Evolutionary conservation across 2,888 invertebrate species (phyloP).

Genomic region (Ophion ventricosus): DNA sequence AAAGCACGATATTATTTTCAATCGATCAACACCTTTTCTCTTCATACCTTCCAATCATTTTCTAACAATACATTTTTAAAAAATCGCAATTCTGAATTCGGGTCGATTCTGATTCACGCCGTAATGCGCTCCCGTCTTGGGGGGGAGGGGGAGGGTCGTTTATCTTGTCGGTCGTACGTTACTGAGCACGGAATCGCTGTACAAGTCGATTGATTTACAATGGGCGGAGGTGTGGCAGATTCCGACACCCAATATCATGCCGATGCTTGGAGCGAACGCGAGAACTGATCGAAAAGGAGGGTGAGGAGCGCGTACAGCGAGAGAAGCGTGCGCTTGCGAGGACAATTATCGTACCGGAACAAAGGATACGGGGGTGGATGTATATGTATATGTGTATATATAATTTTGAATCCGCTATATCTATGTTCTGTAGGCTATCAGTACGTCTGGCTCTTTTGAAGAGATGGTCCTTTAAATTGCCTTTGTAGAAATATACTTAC

Average conservation of each 20-base stretch:
- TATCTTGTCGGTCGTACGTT: constrained; percentile 31
- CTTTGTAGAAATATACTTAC: background rate
- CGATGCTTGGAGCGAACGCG: constrained; percentile 64
- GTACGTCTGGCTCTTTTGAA: background rate
- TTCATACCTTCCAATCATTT: background rate
- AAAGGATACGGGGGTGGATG: constrained; percentile 77
- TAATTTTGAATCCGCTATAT: constrained; percentile 42
- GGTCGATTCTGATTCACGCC: constrained; percentile 21
- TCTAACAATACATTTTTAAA: background rate
- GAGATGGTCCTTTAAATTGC: background rate
- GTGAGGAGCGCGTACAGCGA: constrained; percentile 18
- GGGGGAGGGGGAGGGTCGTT: constrained; percentile 25
- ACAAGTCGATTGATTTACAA: constrained; percentile 77
- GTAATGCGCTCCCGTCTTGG: constrained; percentile 14
- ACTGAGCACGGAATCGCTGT: constrained; percentile 37
- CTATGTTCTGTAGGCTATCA: constrained; percentile 26
- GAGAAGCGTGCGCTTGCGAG: constrained; percentile 59
- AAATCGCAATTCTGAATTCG: background rate
- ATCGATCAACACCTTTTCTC: background rate
- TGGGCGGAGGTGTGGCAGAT: constrained; percentile 76
- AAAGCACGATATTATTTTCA: too few species aligned
- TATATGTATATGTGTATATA: constrained; percentile 36
- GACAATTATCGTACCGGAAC: constrained; percentile 73
- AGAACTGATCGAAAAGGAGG: constrained; percentile 46
- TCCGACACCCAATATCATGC: constrained; percentile 77